These are phyloP conservation scores for Ophraella communa DNA, from an alignment of 2,888 invertebrate genomes.

Conservation along the genomic window DNA sequence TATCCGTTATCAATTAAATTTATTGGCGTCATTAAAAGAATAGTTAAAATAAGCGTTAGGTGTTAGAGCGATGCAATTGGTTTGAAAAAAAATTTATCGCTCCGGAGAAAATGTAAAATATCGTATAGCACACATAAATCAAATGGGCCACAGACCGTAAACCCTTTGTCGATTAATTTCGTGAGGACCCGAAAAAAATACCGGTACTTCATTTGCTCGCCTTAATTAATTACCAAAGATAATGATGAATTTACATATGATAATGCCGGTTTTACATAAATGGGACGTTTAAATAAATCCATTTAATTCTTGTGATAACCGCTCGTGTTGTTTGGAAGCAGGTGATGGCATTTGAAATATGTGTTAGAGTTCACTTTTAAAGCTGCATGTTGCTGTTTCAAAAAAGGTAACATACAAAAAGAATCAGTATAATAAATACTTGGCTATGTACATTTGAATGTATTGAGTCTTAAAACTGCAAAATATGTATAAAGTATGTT, in stretches of 20 bases:
- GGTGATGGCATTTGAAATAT: slow-evolving; percentile 8
- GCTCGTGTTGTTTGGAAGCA: slow-evolving; percentile 16
- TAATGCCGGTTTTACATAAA: slow-evolving; percentile 33
- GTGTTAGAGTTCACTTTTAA: too few species aligned
- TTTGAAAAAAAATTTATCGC: background rate
- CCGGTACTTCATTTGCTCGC: slow-evolving; percentile 17
- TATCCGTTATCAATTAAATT: background rate
- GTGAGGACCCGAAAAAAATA: slow-evolving; percentile 5
- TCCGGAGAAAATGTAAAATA: slow-evolving; percentile 25
- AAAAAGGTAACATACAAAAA: too few species aligned
- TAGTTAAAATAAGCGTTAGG: background rate
- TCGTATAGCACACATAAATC: slow-evolving; percentile 27
- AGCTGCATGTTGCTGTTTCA: too few species aligned
- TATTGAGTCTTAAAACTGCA: too few species aligned
- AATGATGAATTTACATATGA: slow-evolving; percentile 36
- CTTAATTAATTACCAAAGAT: slow-evolving; percentile 37
- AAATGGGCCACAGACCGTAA: slow-evolving; percentile 12
- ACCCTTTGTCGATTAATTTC: slow-evolving; percentile 22
- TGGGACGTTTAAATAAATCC: slow-evolving; percentile 35
- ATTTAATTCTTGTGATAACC: slow-evolving; percentile 26
- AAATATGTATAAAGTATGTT: too few species aligned
- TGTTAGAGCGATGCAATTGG: slow-evolving; percentile 4
- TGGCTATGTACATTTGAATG: too few species aligned
- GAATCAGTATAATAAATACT: too few species aligned
- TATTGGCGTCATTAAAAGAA: background rate